Conservation (phyloP, 2,113 vertebrate species). For the Neofelis nebulosa region DNA sequence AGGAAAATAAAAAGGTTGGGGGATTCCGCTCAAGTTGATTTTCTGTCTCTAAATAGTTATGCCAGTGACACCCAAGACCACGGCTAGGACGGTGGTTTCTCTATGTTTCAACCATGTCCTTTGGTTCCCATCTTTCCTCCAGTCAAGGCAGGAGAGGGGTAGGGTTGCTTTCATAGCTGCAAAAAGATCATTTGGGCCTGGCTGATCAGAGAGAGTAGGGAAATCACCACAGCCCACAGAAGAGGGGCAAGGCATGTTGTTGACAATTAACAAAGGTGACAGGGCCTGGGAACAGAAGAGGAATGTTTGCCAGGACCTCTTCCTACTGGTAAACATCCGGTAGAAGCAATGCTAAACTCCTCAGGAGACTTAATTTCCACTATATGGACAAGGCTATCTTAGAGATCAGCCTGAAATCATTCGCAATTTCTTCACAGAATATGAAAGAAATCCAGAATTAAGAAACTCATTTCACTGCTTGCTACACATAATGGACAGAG, state of each 20-base stretch:
- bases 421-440: conserved; percentile 36
- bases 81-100: neutral
- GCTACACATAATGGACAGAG: neutral
- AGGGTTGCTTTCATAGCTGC: neutral
- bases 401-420: neutral
- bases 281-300: neutral
- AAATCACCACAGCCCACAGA: neutral
- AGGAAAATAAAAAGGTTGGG: neutral
- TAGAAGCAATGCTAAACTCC: conserved; percentile 15
- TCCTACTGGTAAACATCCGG: neutral
- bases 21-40: neutral
- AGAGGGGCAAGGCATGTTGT: neutral
- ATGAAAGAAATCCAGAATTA: conserved; percentile 48
- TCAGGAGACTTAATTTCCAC: neutral
- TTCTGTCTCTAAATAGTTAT: neutral
- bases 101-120: neutral
- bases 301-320: neutral
- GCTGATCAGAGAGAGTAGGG: neutral
- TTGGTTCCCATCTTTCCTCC: neutral
- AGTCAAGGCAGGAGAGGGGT: neutral
- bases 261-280: neutral
- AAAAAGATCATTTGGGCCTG: neutral
- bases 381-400: neutral
- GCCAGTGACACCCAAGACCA: neutral
- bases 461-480: neutral